phyloP scores from a whole-genome alignment of 2,113 vertebrate genomes.

The Poeciliopsis turrubarensis region DNA sequence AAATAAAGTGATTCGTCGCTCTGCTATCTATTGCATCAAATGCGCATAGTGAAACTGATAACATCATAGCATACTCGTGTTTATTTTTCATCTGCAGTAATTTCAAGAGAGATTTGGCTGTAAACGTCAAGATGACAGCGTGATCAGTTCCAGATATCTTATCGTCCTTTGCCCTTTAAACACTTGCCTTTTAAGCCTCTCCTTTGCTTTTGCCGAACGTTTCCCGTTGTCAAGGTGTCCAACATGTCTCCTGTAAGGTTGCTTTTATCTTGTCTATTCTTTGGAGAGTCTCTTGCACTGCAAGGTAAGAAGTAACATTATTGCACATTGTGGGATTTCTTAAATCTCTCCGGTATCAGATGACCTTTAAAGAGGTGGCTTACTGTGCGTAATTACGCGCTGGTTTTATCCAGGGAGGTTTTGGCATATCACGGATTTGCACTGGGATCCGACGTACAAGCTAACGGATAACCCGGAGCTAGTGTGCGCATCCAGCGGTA shows the following conservation, averaged over 20 bases:
- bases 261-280: constrained; percentile 48
- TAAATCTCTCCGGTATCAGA: accelerated
- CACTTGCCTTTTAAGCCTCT: constrained; percentile 22
- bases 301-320: constrained; percentile 50
- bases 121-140: not conserved
- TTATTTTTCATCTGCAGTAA: not conserved
- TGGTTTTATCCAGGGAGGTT: constrained; percentile 80
- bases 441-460: constrained; percentile 87
- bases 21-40: not conserved
- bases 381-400: constrained; percentile 17
- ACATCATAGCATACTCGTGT: not conserved
- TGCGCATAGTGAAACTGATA: not conserved
- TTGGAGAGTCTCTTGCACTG: constrained; percentile 34
- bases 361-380: not conserved
- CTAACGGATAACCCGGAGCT: constrained; percentile 61
- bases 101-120: not conserved
- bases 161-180: constrained; percentile 42
- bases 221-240: constrained; percentile 12
- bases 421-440: constrained; percentile 93
- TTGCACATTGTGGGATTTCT: not conserved
- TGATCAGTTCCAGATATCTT: constrained; percentile 35
- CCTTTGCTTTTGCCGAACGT: constrained; percentile 4
- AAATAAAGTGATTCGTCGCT: not conserved
- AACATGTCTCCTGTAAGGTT: constrained; percentile 50
- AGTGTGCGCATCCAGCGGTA: constrained; percentile 85